Conservation (phyloP, 2,113 vertebrate species). For the Microtus richardsoni region DNA sequence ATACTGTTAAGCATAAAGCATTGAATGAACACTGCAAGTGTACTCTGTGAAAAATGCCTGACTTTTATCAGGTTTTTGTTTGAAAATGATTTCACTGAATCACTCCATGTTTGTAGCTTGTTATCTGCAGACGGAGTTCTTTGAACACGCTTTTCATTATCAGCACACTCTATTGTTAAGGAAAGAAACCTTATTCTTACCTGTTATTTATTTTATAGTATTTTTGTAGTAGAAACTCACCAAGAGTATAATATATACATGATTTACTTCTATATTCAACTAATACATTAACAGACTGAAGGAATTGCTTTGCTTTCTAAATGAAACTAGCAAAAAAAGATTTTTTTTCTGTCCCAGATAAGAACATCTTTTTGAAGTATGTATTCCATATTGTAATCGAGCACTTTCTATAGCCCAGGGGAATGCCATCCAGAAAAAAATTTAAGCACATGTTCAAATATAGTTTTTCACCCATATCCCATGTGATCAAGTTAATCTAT, state of each 20-base stretch:
- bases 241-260: background rate
- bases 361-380: slow-evolving; percentile 32
- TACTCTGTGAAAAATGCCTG: slow-evolving; percentile 83
- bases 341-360: background rate
- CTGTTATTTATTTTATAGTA: slow-evolving; percentile 78
- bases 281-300: slow-evolving; percentile 62
- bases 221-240: slow-evolving; percentile 61
- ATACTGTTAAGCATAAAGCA: slow-evolving; percentile 71
- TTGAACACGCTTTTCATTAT: slow-evolving; percentile 81
- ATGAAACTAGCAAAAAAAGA: background rate
- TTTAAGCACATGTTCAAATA: background rate
- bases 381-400: background rate
- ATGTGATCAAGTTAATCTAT: slow-evolving; percentile 37
- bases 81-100: slow-evolving; percentile 80
- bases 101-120: slow-evolving; percentile 76
- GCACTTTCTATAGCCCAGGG: background rate
- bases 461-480: slow-evolving; percentile 19
- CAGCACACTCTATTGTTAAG: slow-evolving; percentile 58
- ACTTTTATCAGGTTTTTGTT: slow-evolving; percentile 81
- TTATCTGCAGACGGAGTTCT: slow-evolving; percentile 79
- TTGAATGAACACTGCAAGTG: slow-evolving; percentile 66
- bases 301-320: slow-evolving; percentile 47
- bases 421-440: background rate
- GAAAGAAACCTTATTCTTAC: slow-evolving; percentile 67
- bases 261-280: slow-evolving; percentile 61